phyloP scores from a whole-genome alignment of 2,888 invertebrate genomes.

The Mechanitis messenoides region DNA sequence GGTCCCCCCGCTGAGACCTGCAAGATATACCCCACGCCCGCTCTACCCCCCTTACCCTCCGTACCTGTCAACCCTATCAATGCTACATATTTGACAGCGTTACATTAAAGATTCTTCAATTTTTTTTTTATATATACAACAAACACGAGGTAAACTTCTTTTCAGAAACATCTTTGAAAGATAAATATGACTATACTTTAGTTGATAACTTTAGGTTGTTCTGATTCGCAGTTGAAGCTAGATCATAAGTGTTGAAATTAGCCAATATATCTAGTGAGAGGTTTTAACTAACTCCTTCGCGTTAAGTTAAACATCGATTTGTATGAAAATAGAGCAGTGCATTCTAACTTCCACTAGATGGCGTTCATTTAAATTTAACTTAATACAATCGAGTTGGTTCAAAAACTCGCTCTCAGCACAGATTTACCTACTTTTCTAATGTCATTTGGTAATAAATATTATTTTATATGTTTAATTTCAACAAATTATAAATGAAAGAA shows the following conservation, averaged over 20 bases:
- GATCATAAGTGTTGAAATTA: not conserved
- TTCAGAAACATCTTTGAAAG: not conserved
- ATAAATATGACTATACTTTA: not conserved
- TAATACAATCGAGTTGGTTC: too few relatives aligned
- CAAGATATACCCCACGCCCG: slow-evolving; percentile 62
- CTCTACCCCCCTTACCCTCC: slow-evolving; percentile 50
- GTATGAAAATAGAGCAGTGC: too few relatives aligned
- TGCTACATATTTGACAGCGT: slow-evolving; percentile 28
- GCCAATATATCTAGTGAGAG: not conserved
- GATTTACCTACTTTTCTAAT: too few relatives aligned
- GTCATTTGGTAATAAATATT: too few relatives aligned
- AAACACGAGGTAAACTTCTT: not conserved
- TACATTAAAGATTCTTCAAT: slow-evolving; percentile 26
- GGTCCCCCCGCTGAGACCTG: slow-evolving; percentile 73
- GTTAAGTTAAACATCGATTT: too few relatives aligned
- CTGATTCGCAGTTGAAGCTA: not conserved
- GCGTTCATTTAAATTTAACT: too few relatives aligned
- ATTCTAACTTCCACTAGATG: too few relatives aligned
- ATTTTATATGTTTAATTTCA: too few relatives aligned
- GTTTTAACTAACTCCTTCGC: too few relatives aligned
- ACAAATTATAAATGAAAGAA: too few relatives aligned
- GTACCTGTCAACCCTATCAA: slow-evolving; percentile 40
- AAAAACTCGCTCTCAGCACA: not conserved
- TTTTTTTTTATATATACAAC: too few relatives aligned
- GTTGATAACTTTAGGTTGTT: not conserved